Evolutionary conservation across 2,797 vertebrate species (phyloP).

Genomic region (Leptodon cayanensis): DNA sequence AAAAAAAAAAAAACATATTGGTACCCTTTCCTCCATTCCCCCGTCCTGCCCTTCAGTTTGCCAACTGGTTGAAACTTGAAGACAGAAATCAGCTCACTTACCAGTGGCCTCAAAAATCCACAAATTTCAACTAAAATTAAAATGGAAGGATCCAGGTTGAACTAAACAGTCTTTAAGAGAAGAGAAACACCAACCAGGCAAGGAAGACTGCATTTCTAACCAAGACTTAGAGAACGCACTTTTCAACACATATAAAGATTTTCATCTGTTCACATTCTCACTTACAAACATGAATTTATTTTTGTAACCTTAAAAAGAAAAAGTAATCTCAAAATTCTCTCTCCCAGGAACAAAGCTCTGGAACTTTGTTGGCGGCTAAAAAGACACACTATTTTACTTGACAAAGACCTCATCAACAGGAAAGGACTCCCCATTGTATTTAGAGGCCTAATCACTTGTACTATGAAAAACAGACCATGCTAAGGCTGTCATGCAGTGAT

Average conservation of each 20-base stretch:
- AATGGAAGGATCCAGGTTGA: not conserved
- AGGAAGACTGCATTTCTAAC: not conserved
- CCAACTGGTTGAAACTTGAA: not conserved
- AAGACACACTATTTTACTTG: not conserved
- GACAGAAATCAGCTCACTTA: not conserved
- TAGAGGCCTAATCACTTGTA: not conserved
- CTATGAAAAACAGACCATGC: not conserved
- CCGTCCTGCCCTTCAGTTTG: not conserved
- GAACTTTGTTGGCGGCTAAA: not conserved
- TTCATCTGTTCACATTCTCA: not conserved
- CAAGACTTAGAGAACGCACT: not conserved
- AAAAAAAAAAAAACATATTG: too few species aligned
- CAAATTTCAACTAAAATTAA: not conserved
- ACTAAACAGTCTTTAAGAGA: not conserved
- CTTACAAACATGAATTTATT: not conserved
- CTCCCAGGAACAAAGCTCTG: not conserved
- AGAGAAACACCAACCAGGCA: not conserved
- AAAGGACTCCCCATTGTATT: not conserved
- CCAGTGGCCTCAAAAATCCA: not conserved
- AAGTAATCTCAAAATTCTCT: not conserved
- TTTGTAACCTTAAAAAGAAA: not conserved
- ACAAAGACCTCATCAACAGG: not conserved
- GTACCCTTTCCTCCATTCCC: not conserved
- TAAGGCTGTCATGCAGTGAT: not conserved
- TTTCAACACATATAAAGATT: not conserved